These are phyloP conservation scores for Brachionus koreanus DNA, from an alignment of 1,140 invertebrate genomes.

Conservation along the genomic window DNA sequence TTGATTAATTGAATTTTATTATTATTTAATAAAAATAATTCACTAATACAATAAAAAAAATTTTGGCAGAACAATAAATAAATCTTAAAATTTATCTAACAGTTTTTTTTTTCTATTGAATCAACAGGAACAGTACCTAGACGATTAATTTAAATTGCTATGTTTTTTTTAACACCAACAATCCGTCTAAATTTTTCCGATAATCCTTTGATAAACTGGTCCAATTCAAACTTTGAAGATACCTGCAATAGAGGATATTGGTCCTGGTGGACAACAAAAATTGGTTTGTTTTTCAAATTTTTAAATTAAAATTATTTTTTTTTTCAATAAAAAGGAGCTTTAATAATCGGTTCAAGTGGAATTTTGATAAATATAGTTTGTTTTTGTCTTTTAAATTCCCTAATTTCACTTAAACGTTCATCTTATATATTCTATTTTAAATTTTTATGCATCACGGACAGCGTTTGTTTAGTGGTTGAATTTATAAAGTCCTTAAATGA, in stretches of 20 bases:
- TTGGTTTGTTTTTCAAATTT: not conserved
- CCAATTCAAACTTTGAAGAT: not conserved
- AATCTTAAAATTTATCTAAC: not conserved
- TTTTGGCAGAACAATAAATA: not conserved
- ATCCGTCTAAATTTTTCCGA: not conserved
- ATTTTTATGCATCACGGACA: conserved; percentile 32
- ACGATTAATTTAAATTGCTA: not conserved
- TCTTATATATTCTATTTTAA: conserved; percentile 41
- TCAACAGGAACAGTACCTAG: not conserved
- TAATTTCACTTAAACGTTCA: not conserved
- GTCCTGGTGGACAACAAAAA: conserved; percentile 25
- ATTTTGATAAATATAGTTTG: not conserved
- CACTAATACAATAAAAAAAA: not conserved
- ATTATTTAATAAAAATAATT: conserved; percentile 7
- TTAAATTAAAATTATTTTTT: not conserved
- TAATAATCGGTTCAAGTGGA: not conserved
- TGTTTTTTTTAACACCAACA: not conserved
- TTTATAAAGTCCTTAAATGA: conserved; percentile 32
- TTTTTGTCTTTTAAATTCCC: not conserved
- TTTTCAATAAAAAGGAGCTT: not conserved
- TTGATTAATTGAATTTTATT: conserved; percentile 33
- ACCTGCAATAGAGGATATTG: not conserved
- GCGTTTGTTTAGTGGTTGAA: not conserved
- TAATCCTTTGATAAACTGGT: not conserved
- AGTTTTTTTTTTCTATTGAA: not conserved